Evolutionary conservation across 2,113 vertebrate species (phyloP).

Genomic region (Coreoperca whiteheadi): DNA sequence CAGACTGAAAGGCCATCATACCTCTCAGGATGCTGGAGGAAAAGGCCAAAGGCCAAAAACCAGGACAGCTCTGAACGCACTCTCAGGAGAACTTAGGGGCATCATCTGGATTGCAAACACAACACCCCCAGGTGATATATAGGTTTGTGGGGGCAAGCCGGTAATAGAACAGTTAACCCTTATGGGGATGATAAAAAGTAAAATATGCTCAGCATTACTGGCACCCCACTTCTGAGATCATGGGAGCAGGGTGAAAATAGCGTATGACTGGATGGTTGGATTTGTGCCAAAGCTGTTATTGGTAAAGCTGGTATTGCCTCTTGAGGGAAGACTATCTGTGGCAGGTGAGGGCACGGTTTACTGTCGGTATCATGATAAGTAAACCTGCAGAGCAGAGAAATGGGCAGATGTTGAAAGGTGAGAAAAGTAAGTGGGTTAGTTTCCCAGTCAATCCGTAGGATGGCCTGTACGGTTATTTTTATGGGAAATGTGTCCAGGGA

Average conservation of each 20-base stretch:
- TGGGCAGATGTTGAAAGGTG: neutral
- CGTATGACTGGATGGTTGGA: neutral
- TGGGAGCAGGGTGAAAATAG: neutral
- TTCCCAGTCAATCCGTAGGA: neutral
- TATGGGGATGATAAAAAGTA: neutral
- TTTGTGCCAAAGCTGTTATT: neutral
- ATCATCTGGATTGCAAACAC: neutral
- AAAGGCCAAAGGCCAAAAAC: conserved; percentile 51
- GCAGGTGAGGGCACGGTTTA: neutral
- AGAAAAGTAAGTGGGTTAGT: neutral
- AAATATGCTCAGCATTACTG: neutral
- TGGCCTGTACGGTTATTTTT: neutral
- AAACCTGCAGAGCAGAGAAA: neutral
- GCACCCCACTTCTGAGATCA: neutral
- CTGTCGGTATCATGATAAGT: neutral
- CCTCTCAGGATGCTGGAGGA: neutral
- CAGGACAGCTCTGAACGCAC: neutral
- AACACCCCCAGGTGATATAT: neutral
- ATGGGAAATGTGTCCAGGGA: neutral
- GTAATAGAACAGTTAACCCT: neutral
- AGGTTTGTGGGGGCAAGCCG: neutral
- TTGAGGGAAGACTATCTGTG: neutral
- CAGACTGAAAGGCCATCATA: conserved; percentile 47
- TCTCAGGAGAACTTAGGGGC: neutral
- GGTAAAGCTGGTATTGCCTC: neutral